A percentile compares a stretch with the other conserved stretches of the same genome.
Conservation (phyloP, 1,140 invertebrate species). For the Aphis craccivora region DNA sequence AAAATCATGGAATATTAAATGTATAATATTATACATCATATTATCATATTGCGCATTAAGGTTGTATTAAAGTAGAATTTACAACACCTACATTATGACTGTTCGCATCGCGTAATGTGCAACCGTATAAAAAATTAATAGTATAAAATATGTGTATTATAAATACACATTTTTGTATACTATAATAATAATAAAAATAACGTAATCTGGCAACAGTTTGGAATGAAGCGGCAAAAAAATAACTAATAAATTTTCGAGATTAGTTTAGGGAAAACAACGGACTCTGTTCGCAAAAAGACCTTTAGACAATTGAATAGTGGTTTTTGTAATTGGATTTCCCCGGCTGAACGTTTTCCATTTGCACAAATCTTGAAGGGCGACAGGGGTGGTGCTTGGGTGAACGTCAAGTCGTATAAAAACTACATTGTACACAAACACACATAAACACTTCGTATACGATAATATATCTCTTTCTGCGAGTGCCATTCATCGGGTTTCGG, state of each 20-base stretch:
- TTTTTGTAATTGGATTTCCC: constrained; percentile 48
- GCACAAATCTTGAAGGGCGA: constrained; percentile 36
- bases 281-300: constrained; percentile 40
- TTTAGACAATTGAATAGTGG: constrained; percentile 43
- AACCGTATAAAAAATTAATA: background rate
- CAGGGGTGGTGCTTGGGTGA: background rate
- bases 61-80: background rate
- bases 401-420: constrained; percentile 50
- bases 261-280: constrained; percentile 8
- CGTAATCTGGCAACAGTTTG: background rate
- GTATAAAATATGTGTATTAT: background rate
- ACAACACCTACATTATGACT: background rate
- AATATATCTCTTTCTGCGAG: constrained; percentile 12
- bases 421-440: background rate
- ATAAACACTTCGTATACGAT: background rate
- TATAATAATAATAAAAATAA: background rate
- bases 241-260: constrained; percentile 39
- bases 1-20: background rate
- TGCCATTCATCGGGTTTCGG: background rate
- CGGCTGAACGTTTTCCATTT: constrained; percentile 46
- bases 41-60: background rate
- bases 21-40: background rate
- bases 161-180: background rate
- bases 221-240: background rate
- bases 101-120: background rate